Evolutionary conservation across 2,888 invertebrate genomes (phyloP), one percentile per base, ranked within the genome.

Genomic region (Silvanus unidentatus): DNA sequence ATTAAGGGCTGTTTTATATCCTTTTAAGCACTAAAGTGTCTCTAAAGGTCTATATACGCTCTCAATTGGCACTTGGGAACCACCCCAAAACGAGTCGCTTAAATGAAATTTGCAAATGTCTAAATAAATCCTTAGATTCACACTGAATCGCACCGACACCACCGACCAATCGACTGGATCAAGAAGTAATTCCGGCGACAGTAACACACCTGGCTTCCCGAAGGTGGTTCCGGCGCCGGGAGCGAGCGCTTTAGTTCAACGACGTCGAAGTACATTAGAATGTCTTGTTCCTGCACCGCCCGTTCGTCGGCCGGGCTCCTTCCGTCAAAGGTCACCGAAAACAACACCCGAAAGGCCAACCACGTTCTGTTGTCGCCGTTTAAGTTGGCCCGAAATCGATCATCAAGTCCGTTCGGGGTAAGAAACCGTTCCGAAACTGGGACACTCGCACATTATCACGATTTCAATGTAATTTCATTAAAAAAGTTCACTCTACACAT

Each of bases 351-450:
- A 83, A 40, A 50, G 65, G 59, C 79, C 82, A 42, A 82, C 84
- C 8, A 77, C 85, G 70, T 89, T 88, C 66, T 88, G 88, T 70
- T 82, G 84, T 54, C 75, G 89, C 40, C 77, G 88, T 38, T 77
- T 84, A 28, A 88, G 88, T 28, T 89, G 89, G 89, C 89, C 88
- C 6, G 89, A 89, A 71, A 84, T 89, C 47, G 88, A 89, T 70
- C 86, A 84, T 61, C 84, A 86, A 52, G 85, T 88, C 38, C 83
- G 85, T 55, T 88, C 88, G 5, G 88, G 89, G 89, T 88, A 73
- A 82, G 81, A 73, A 37, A 32, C 11, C 16, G 10, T 35, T 35
- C 13, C 11, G 9, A 12, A 35, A 11, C 35, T 9, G 35, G n/a
- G n/a, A n/a, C n/a, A n/a, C n/a, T n/a, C n/a, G n/a, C n/a, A n/a